Evolutionary conservation across 2,113 vertebrate species (phyloP), one percentile per base, ranked within the genome.

Genomic region (Zapornia atra): DNA sequence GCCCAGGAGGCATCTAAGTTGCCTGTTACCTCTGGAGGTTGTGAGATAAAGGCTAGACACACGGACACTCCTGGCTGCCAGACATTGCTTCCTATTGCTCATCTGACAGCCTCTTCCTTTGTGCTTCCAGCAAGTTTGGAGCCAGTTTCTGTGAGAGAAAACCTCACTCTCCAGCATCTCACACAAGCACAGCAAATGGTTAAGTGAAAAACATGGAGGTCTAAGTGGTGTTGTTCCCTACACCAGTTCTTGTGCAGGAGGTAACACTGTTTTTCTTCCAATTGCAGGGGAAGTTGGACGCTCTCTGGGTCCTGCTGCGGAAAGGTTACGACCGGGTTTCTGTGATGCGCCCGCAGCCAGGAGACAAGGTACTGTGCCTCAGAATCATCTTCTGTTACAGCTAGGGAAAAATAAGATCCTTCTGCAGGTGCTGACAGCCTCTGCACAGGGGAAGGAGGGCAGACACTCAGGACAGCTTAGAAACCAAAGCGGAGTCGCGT

Each of bases 271-370:
- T 1, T 94, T 65, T 97, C 24, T 92, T 96, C 91, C 46, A 60
- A 24, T 97, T 97, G 15, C 95, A 99, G 99, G 99, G 99, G 68
- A 99, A 99, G 95, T 92, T 99, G 90, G 99, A 99, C 69, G 99
- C 99, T 57, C 96, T 99, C 89, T 99, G 99, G 99, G 98, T 99
- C 14, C 97, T 99, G 63, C 96, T 99, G 94, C 97, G 98, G 95
- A 99, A 98, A 96, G 99, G 99, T 44, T 99, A 99, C 6, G 98
- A 99, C 95, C 99, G 99, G 3, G 99, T 99, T 38, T 99, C 99
- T 1, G 98, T 99, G 77, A 99, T 99, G 99, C 98, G 99, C 86
- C 99, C 99, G 18, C 99, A 99, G 77, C 99, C 99, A 2, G 99
- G 99, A 96, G 99, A 99, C 97, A 99, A 99, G 99, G 99, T 99